Conservation (phyloP, 2,113 vertebrate genomes). For the Salvelinus namaycush region DNA sequence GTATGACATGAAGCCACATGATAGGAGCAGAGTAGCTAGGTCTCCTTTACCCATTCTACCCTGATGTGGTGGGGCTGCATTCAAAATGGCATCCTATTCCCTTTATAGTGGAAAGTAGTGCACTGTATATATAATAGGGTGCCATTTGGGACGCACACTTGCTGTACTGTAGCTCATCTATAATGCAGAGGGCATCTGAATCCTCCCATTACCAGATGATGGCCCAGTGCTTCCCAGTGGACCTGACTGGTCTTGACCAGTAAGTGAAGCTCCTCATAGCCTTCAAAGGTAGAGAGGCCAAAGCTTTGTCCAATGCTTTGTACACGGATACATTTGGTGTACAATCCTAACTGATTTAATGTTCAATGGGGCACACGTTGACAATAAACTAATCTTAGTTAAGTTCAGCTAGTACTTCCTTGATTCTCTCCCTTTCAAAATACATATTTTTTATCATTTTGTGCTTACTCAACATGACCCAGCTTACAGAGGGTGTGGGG, state of each 20-base stretch:
- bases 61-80: background rate
- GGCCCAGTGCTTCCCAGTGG: slow-evolving; percentile 7
- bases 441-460: background rate
- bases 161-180: slow-evolving; percentile 30
- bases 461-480: background rate
- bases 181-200: slow-evolving; percentile 33
- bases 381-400: no score
- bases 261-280: slow-evolving; percentile 15
- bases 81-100: no score
- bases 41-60: background rate
- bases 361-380: no score
- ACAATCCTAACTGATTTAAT: no score
- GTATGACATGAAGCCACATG: slow-evolving; percentile 18
- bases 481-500: background rate
- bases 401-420: no score
- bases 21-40: background rate
- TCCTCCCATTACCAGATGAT: slow-evolving; percentile 22
- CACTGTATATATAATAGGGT: background rate
- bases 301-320: background rate
- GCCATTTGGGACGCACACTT: no score
- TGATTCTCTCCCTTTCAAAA: no score
- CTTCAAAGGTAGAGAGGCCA: slow-evolving; percentile 24
- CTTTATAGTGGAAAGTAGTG: no score
- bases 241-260: slow-evolving; percentile 22
- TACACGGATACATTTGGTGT: background rate